phyloP scores from a whole-genome alignment of 2,888 invertebrate genomes.

The Bursaphelenchus okinawaensis region DNA sequence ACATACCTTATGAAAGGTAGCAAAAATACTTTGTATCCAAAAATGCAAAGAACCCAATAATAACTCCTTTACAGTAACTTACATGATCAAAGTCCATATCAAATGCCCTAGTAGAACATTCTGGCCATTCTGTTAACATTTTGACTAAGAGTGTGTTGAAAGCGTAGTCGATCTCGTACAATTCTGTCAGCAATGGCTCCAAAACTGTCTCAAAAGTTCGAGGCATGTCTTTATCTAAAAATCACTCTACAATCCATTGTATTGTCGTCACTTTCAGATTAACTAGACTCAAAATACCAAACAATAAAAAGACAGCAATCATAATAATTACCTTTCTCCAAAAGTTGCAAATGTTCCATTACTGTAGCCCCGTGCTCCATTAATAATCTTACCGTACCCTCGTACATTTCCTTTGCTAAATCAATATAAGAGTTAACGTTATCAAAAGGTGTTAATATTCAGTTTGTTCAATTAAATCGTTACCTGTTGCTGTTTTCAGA shows the following conservation, averaged over 20 bases:
- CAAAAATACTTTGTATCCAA: not conserved
- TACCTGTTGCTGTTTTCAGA: slow-evolving; percentile 44
- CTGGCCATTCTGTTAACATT: slow-evolving; percentile 57
- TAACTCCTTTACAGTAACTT: not conserved
- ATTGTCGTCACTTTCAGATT: not conserved
- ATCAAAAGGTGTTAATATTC: not conserved
- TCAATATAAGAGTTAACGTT: not conserved
- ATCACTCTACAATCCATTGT: slow-evolving; percentile 3
- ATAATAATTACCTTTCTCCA: slow-evolving; percentile 35
- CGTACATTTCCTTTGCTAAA: slow-evolving; percentile 50
- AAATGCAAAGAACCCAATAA: not conserved
- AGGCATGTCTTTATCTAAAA: slow-evolving; percentile 31
- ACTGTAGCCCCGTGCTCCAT: slow-evolving; percentile 56
- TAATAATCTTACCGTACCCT: slow-evolving; percentile 51
- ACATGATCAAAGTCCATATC: slow-evolving; percentile 11
- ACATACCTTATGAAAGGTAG: no score
- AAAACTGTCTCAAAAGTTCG: slow-evolving; percentile 48
- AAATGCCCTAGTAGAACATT: slow-evolving; percentile 8
- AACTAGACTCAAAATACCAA: slow-evolving; percentile 5
- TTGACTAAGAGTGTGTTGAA: slow-evolving; percentile 53
- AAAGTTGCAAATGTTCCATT: slow-evolving; percentile 48
- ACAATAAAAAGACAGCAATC: slow-evolving; percentile 1
- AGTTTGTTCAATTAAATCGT: not conserved
- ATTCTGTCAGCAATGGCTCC: slow-evolving; percentile 48
- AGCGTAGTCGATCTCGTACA: slow-evolving; percentile 51